Conservation (phyloP, 2,888 invertebrate genomes). For the Drosophila acutilabella region DNA sequence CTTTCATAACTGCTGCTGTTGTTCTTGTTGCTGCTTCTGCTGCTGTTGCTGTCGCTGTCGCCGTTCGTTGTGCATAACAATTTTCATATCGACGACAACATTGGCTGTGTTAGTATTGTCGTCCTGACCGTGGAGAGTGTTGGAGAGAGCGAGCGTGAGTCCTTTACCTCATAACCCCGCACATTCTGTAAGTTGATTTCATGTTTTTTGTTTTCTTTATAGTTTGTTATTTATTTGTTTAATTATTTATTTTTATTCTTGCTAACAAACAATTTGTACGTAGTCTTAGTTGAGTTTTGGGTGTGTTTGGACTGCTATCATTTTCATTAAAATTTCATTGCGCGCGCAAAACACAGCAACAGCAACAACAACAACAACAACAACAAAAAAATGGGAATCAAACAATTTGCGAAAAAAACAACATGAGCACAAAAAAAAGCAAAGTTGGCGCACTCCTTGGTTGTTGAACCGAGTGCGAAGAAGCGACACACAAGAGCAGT, state of each 20-base stretch:
- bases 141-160: constrained; percentile 5
- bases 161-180: constrained; percentile 13
- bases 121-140: constrained; percentile 15
- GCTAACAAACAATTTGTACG: constrained; percentile 50
- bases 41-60: constrained; percentile 14
- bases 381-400: constrained; percentile 45
- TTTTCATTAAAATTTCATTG: constrained; percentile 80
- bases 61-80: constrained; percentile 41
- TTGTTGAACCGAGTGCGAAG: constrained; percentile 58
- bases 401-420: constrained; percentile 56
- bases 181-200: constrained; percentile 10
- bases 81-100: constrained; percentile 24
- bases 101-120: constrained; percentile 14
- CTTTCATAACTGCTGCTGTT: constrained; percentile 9
- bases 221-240: constrained; percentile 23
- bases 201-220: not conserved
- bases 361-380: constrained; percentile 37
- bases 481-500: constrained; percentile 42
- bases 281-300: constrained; percentile 47
- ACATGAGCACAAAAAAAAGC: constrained; percentile 20
- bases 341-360: constrained; percentile 65
- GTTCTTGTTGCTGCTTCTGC: constrained; percentile 25
- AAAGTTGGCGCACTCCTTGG: constrained; percentile 55
- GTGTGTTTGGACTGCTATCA: constrained; percentile 65
- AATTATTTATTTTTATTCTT: constrained; percentile 47